phyloP scores from a whole-genome alignment of 2,113 vertebrate species.

The Balaeniceps rex region DNA sequence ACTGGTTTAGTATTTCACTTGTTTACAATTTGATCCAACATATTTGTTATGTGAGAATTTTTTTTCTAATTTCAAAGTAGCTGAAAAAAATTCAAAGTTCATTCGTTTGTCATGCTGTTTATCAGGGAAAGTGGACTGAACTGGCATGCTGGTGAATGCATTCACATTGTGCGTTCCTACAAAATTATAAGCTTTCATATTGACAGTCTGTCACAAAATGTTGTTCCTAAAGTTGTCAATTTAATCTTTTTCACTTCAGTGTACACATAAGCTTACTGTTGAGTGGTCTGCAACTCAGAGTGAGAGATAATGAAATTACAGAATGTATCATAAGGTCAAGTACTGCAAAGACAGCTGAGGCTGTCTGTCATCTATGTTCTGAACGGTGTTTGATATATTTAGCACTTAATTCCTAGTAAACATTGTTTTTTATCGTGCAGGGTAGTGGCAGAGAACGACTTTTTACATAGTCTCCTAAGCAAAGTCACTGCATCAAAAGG shows the following conservation, averaged over 20 bases:
- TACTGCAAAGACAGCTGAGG: background rate
- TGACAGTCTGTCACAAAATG: background rate
- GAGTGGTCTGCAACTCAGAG: background rate
- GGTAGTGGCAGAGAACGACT: conserved; percentile 89
- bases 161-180: background rate
- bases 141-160: background rate
- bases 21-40: background rate
- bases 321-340: background rate
- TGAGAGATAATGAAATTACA: background rate
- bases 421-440: conserved; percentile 66
- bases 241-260: background rate
- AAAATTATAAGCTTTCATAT: background rate
- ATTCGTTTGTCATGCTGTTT: background rate
- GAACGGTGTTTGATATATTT: background rate
- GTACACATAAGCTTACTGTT: background rate
- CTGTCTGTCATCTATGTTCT: background rate
- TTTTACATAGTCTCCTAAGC: conserved; percentile 89
- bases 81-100: background rate
- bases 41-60: background rate
- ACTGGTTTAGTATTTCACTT: background rate
- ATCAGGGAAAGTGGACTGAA: background rate
- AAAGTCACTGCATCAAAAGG: conserved; percentile 90
- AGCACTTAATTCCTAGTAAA: background rate
- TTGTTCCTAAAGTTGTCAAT: fast-evolving
- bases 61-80: background rate